phyloP scores from a whole-genome alignment of 1,140 invertebrate genomes.

The Aphaenogaster floridana region DNA sequence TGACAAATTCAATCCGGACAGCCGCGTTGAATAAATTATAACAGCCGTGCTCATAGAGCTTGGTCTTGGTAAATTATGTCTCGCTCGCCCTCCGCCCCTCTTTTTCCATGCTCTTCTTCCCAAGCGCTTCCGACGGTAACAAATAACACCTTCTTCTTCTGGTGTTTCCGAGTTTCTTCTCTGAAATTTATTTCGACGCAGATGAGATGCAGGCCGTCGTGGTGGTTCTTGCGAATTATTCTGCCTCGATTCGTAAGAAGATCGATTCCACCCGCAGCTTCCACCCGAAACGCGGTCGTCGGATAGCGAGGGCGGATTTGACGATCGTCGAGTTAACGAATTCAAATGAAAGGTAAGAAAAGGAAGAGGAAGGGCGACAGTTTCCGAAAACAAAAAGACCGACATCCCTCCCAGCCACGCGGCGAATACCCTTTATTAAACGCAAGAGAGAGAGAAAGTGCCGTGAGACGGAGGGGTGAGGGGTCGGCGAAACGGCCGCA shows the following conservation, averaged over 20 bases:
- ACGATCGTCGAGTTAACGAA: conserved; percentile 66
- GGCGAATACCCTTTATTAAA: conserved; percentile 80
- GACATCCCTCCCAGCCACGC: conserved; percentile 30
- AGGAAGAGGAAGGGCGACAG: conserved; percentile 9
- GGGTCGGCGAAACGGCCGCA: conserved; percentile 71
- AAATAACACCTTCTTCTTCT: conserved; percentile 65
- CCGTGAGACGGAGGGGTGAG: conserved; percentile 25
- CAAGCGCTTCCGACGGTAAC: conserved; percentile 55
- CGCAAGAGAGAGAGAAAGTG: conserved; percentile 67
- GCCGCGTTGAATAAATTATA: conserved; percentile 55
- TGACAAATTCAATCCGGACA: conserved; percentile 53
- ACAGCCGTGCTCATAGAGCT: conserved; percentile 21
- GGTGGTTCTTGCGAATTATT: conserved; percentile 58
- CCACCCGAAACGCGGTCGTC: conserved; percentile 1
- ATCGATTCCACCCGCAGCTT: conserved; percentile 59
- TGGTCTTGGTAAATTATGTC: conserved; percentile 47
- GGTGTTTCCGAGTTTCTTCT: conserved; percentile 61
- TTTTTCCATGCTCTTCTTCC: conserved; percentile 46
- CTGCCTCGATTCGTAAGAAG: conserved; percentile 31
- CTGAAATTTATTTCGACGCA: conserved; percentile 61
- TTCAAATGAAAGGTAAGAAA: conserved; percentile 60
- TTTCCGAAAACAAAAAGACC: conserved; percentile 54
- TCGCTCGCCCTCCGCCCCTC: background rate
- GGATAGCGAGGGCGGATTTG: conserved; percentile 17
- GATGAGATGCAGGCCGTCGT: conserved; percentile 52